Evolutionary conservation across 1,140 invertebrate genomes (phyloP), one percentile per base, ranked within the genome.

Genomic region (Adelges cooleyi): DNA sequence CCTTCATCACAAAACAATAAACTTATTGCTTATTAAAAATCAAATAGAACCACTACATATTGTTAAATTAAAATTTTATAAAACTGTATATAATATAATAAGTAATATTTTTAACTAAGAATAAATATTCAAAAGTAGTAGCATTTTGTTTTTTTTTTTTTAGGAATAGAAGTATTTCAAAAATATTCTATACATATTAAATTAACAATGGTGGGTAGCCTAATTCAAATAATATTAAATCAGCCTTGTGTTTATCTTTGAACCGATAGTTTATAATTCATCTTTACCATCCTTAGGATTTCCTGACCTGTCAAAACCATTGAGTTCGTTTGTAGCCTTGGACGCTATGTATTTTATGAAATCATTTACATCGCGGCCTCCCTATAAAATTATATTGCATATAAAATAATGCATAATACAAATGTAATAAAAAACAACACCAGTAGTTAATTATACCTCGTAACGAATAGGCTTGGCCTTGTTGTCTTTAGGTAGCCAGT

Each of bases 331-430:
- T 27, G 91, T 92, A 0, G 95, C 82, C 69, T 98, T 87, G 74
- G 95, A 88, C 29, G 95, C 86, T 71, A 99, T 87, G 77, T 94
- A 99, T 73, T 95, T 95, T 49, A 99, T 74, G 75, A 99, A 98
- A 72, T 98, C 95, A 59, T 97, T 86, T 0, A 96, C 75, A 70
- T 95, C 90, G 67, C 96, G 87, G 9, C 93, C 95, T 73, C 93
- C 92, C 80, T 88, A 75, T 0, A 80, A 78, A 67, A 69, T 69
- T 11, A 36, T 46, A 33, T 8, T 8, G 25, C 10, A 40, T 38
- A 29, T 51, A 25, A 23, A 11, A 65, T n/a, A n/a, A n/a, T 1
- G 17, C 22, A 65, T 65, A 18, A 22, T 42, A 23, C 8, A 67
- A 54, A 33, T 8, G 29, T 25, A 27, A 2, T 50, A 3, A n/a